Conservation (phyloP, 2,888 invertebrate species). For the Parnassius orleans region DNA sequence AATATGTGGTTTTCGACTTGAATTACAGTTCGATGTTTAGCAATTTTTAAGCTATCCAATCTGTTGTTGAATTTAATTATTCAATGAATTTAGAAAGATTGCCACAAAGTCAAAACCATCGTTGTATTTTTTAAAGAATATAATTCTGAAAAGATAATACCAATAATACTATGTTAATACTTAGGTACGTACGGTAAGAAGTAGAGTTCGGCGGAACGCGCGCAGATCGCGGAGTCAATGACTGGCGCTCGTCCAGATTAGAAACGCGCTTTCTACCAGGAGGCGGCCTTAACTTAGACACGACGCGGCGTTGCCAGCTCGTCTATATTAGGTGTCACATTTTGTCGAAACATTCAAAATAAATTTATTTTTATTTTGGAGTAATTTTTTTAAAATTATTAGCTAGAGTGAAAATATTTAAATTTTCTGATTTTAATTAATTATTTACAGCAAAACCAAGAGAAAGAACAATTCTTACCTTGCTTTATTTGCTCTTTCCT, state of each 20-base stretch:
- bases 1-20: no score
- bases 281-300: slow-evolving; percentile 60
- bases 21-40: no score
- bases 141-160: neutral
- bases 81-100: no score
- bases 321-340: slow-evolving; percentile 34
- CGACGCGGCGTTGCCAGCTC: slow-evolving; percentile 62
- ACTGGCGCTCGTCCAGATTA: slow-evolving; percentile 72
- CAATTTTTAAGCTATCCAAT: no score
- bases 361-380: slow-evolving; percentile 1
- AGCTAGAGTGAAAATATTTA: no score
- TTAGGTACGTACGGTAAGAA: slow-evolving; percentile 20
- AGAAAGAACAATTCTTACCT: no score
- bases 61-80: no score
- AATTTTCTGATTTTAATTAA: no score
- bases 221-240: slow-evolving; percentile 65
- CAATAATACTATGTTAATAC: neutral
- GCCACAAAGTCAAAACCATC: no score
- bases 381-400: no score
- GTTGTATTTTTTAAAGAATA: neutral
- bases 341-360: slow-evolving; percentile 10
- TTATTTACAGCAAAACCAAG: no score
- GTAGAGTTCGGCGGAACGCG: slow-evolving; percentile 35
- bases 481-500: no score
- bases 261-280: slow-evolving; percentile 75